phyloP scores from a whole-genome alignment of 2,113 vertebrate genomes.

The Pangasianodon gigas region DNA sequence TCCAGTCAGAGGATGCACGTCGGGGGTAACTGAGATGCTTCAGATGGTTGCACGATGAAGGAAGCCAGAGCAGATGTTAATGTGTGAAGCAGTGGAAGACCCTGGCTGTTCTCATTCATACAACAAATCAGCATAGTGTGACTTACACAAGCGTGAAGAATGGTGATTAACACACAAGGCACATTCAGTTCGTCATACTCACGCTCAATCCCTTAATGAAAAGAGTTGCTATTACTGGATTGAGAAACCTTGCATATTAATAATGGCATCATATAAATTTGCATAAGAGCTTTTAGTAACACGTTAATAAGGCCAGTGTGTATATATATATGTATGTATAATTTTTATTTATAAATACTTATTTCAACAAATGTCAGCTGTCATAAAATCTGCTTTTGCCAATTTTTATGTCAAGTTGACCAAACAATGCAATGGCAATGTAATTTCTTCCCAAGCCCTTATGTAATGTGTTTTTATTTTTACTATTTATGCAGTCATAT shows the following conservation, averaged over 20 bases:
- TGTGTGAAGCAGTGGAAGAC: constrained; percentile 18
- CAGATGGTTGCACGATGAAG: constrained; percentile 34
- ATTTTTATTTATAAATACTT: neutral
- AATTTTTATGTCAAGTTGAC: neutral
- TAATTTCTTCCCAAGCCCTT: neutral
- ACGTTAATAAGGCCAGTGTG: neutral
- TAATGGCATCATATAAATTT: neutral
- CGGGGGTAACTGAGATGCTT: constrained; percentile 13
- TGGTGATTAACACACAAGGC: constrained; percentile 35
- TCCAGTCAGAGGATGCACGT: neutral
- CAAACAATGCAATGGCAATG: neutral
- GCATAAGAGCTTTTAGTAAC: neutral
- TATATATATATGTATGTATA: no score
- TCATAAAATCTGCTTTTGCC: neutral
- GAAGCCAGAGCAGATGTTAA: constrained; percentile 44
- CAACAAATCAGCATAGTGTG: constrained; percentile 51
- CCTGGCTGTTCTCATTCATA: constrained; percentile 50
- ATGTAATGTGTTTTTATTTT: neutral
- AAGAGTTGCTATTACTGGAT: neutral
- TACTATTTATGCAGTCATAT: neutral
- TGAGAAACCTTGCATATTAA: neutral
- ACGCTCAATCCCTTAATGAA: no score
- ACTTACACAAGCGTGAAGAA: constrained; percentile 42
- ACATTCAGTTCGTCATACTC: constrained; percentile 11
- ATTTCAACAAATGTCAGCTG: neutral